Evolutionary conservation across 2,113 vertebrate genomes (phyloP).

Genomic region (Petaurus breviceps): DNA sequence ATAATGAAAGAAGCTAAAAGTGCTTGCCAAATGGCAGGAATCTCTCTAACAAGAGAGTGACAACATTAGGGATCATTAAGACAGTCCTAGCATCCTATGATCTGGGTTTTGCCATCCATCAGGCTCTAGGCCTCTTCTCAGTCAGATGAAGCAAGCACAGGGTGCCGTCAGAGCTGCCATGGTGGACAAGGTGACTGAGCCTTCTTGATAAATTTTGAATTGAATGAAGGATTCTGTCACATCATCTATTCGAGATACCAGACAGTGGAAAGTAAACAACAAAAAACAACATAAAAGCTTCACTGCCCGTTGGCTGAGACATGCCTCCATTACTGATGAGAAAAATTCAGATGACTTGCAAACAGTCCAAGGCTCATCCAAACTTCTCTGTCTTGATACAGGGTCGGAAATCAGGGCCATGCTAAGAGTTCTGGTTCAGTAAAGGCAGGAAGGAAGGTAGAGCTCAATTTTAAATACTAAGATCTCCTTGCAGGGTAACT

Average conservation of each 20-base stretch:
- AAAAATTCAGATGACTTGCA: conserved; percentile 46
- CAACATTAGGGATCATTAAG: neutral
- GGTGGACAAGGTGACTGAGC: neutral
- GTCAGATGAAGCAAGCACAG: conserved; percentile 10
- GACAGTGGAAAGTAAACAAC: conserved; percentile 21
- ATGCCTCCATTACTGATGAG: conserved; percentile 59
- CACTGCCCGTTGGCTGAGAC: conserved; percentile 1
- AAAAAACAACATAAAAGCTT: conserved; percentile 26
- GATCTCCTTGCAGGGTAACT: conserved; percentile 58
- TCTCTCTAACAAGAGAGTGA: neutral
- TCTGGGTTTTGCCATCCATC: neutral
- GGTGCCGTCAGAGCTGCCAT: neutral
- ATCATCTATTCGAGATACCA: conserved; percentile 6
- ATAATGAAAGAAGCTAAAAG: neutral
- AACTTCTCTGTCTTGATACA: conserved; percentile 56
- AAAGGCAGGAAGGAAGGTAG: conserved; percentile 74
- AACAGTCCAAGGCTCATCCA: conserved; percentile 57
- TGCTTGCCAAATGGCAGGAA: neutral
- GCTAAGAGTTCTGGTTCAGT: conserved; percentile 73
- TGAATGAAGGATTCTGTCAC: neutral
- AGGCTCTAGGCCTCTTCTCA: neutral
- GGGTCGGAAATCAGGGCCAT: conserved; percentile 70
- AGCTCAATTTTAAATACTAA: conserved; percentile 48
- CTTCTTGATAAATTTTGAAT: neutral
- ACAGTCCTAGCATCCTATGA: neutral